These are phyloP conservation scores for Thera obeliscata DNA, from an alignment of 2,888 invertebrate species.

Conservation along the genomic window DNA sequence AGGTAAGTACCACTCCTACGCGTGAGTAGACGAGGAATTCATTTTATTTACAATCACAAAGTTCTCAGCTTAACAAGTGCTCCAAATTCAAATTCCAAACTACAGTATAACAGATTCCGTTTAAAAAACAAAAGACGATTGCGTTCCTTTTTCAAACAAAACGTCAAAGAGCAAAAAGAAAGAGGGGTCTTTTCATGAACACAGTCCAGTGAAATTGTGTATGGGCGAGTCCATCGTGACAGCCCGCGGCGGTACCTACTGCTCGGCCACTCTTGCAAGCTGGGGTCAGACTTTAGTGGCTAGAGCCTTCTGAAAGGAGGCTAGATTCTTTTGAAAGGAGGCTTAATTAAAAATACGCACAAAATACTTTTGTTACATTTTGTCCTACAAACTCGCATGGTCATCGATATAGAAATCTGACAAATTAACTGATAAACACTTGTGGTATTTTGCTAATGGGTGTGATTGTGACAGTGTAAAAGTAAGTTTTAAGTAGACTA, in stretches of 20 bases:
- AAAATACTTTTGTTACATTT: too few species aligned
- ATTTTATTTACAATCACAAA: background rate
- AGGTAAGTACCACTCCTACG: too few species aligned
- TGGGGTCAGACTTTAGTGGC: conserved; percentile 18
- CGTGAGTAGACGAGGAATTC: too few species aligned
- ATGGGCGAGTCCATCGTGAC: conserved; percentile 66
- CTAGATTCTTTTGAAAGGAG: too few species aligned
- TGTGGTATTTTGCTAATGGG: too few species aligned
- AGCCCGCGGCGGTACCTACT: conserved; percentile 69
- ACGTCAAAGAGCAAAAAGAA: conserved; percentile 45
- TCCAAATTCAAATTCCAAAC: conserved; percentile 34
- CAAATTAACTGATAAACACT: too few species aligned
- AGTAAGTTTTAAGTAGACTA: too few species aligned
- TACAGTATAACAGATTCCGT: conserved; percentile 37
- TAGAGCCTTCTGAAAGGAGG: conserved; percentile 8
- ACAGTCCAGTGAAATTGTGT: conserved; percentile 71
- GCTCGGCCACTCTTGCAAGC: conserved; percentile 42
- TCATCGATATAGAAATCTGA: too few species aligned
- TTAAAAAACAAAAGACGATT: conserved; percentile 41
- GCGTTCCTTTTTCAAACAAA: conserved; percentile 50
- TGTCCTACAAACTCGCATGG: too few species aligned
- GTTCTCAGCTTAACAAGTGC: conserved; percentile 24
- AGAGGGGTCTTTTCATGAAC: conserved; percentile 66
- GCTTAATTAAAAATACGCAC: too few species aligned
- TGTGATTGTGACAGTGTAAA: too few species aligned